Evolutionary conservation across 1,140 invertebrate species (phyloP).

Genomic region (Magallana ariakensis): DNA sequence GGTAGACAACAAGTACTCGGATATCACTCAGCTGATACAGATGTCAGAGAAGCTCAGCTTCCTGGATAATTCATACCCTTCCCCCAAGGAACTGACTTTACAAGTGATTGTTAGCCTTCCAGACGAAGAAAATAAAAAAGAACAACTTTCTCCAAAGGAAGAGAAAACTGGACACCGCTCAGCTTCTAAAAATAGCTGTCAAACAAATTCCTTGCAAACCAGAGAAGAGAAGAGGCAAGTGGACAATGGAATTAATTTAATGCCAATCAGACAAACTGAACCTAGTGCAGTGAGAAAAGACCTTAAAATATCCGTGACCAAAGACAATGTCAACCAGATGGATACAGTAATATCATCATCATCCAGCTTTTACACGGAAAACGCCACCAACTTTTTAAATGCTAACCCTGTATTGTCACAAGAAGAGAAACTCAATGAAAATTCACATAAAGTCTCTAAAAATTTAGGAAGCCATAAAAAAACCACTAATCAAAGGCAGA

Average conservation of each 20-base stretch:
- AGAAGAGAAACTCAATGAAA: slow-evolving; percentile 4
- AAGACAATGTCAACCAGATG: not conserved
- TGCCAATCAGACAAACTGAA: not conserved
- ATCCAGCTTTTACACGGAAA: not conserved
- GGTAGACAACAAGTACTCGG: not conserved
- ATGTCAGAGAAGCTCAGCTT: not conserved
- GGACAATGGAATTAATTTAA: not conserved
- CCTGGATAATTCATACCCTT: slow-evolving; percentile 14
- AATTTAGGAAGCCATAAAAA: slow-evolving; percentile 24
- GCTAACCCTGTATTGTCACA: not conserved
- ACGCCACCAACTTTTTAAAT: slow-evolving; percentile 2
- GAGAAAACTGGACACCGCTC: slow-evolving; percentile 13
- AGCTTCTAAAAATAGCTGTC: not conserved
- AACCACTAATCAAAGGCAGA: slow-evolving; percentile 38
- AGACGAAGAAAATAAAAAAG: slow-evolving; percentile 48
- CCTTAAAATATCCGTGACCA: not conserved
- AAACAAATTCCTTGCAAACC: not conserved
- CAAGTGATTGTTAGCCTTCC: slow-evolving; percentile 39
- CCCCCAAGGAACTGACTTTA: slow-evolving; percentile 38
- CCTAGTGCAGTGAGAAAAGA: slow-evolving; percentile 23
- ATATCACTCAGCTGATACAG: not conserved
- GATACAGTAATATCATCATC: not conserved
- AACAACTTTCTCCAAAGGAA: slow-evolving; percentile 47
- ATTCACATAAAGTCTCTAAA: slow-evolving; percentile 14
- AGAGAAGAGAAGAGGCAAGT: not conserved